phyloP scores from a whole-genome alignment of 2,888 invertebrate genomes.

The Blera fallax region DNA sequence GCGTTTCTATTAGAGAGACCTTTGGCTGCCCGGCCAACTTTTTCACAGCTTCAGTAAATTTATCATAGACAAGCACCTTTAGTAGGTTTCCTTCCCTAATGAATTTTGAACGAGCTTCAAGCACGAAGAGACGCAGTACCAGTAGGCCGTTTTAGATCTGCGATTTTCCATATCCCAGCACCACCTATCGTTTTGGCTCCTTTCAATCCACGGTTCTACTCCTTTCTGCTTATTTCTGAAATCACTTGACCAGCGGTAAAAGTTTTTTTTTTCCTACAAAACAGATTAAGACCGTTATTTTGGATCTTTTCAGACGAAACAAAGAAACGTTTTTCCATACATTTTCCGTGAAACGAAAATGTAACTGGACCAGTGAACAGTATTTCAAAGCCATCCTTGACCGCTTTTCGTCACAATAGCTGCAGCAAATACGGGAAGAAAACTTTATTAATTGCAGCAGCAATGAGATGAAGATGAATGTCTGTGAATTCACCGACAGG shows the following conservation, averaged over 20 bases:
- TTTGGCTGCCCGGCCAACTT: no score
- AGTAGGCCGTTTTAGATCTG: no score
- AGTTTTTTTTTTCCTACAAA: background rate
- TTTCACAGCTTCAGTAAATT: no score
- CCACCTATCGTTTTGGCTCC: no score
- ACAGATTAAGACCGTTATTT: slow-evolving; percentile 39
- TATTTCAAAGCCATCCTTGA: slow-evolving; percentile 64
- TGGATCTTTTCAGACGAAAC: slow-evolving; percentile 18
- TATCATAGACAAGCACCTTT: no score
- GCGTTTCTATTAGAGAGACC: no score
- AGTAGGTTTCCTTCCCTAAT: no score
- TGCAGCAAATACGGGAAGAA: slow-evolving; percentile 55
- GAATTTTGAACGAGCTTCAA: no score
- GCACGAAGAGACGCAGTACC: no score
- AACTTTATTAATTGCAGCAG: slow-evolving; percentile 70
- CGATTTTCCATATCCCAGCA: no score
- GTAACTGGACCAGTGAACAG: slow-evolving; percentile 55
- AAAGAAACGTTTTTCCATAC: slow-evolving; percentile 15
- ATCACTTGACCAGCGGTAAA: background rate
- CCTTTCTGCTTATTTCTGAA: no score
- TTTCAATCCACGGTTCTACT: no score
- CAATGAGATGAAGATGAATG: slow-evolving; percentile 53
- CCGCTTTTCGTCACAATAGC: slow-evolving; percentile 68
- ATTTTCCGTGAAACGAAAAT: slow-evolving; percentile 34
- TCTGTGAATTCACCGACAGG: slow-evolving; percentile 26